A percentile compares a stretch with the other conserved stretches of the same genome.
These are phyloP conservation scores for Drosophila dunni DNA, from an alignment of 1,140 invertebrate genomes.

Conservation along the genomic window DNA sequence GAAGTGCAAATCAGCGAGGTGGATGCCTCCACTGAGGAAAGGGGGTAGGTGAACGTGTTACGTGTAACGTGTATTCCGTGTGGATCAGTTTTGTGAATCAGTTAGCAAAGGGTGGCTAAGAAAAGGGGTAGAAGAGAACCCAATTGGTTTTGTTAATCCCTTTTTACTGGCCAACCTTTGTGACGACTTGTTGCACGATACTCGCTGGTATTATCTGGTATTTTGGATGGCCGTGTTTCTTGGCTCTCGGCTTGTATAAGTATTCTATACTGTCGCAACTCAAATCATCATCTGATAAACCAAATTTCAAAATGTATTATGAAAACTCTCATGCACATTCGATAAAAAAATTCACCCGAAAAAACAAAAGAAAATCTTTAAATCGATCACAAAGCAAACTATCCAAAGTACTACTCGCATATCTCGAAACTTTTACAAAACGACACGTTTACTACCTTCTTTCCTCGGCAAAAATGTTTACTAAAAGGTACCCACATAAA, in stretches of 20 bases:
- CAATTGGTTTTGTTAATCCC: not conserved
- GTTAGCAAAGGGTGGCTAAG: slow-evolving; percentile 41
- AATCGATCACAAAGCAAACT: slow-evolving; percentile 52
- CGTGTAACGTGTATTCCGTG: slow-evolving; percentile 68
- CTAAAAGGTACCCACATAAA: slow-evolving; percentile 86
- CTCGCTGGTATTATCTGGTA: slow-evolving; percentile 30
- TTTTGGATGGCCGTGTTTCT: slow-evolving; percentile 29
- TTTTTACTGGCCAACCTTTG: slow-evolving; percentile 1
- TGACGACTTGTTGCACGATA: not conserved
- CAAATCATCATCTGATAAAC: slow-evolving; percentile 15
- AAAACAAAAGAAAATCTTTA: not conserved
- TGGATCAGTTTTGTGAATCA: slow-evolving; percentile 70
- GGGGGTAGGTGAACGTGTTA: slow-evolving; percentile 90
- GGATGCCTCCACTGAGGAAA: slow-evolving; percentile 88
- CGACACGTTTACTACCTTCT: slow-evolving; percentile 87
- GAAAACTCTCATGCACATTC: slow-evolving; percentile 26
- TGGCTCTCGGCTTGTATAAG: slow-evolving; percentile 22
- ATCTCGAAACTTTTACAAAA: slow-evolving; percentile 84
- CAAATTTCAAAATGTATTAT: slow-evolving; percentile 7
- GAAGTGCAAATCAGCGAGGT: slow-evolving; percentile 93
- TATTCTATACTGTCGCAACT: slow-evolving; percentile 29
- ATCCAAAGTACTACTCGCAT: slow-evolving; percentile 79
- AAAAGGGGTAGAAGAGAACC: not conserved
- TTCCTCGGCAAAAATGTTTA: slow-evolving; percentile 85
- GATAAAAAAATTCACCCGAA: slow-evolving; percentile 17